phyloP scores from a whole-genome alignment of 2,888 invertebrate genomes.

The Apotomis capreana region DNA sequence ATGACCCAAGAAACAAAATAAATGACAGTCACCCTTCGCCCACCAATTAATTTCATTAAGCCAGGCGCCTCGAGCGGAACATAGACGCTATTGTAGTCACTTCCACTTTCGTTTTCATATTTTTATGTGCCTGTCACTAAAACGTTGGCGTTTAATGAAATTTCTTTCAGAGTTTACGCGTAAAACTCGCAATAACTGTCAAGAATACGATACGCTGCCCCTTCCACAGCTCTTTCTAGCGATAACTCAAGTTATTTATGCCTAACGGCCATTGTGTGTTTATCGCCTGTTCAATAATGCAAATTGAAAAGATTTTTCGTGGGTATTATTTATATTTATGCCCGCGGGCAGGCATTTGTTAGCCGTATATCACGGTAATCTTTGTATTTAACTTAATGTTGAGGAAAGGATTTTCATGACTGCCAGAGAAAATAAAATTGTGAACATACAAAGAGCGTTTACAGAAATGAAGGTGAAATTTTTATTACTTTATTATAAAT shows the following conservation, averaged over 20 bases:
- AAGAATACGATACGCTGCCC: constrained; percentile 62
- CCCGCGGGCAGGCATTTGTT: not conserved
- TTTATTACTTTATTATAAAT: too few species aligned
- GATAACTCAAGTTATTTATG: constrained; percentile 71
- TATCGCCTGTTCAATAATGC: constrained; percentile 65
- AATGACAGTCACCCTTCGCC: constrained; percentile 22
- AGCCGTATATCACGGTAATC: constrained; percentile 20
- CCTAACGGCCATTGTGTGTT: constrained; percentile 62
- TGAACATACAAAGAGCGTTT: not conserved
- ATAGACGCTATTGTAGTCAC: constrained; percentile 32
- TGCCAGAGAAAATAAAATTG: not conserved
- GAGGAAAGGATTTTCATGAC: constrained; percentile 7
- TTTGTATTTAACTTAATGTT: constrained; percentile 14
- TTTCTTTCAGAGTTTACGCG: constrained; percentile 65
- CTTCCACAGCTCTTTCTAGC: constrained; percentile 61
- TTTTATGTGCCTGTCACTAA: constrained; percentile 61
- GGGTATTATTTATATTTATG: constrained; percentile 34
- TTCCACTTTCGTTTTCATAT: constrained; percentile 51
- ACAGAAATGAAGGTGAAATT: not conserved
- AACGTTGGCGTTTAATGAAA: constrained; percentile 66
- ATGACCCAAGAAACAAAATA: constrained; percentile 11
- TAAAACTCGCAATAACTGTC: constrained; percentile 75
- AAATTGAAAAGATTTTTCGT: constrained; percentile 53
- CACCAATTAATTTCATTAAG: constrained; percentile 28
- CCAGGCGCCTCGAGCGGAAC: constrained; percentile 1